Evolutionary conservation across 2,888 invertebrate genomes (phyloP).

Genomic region (Nymphalis urticae): DNA sequence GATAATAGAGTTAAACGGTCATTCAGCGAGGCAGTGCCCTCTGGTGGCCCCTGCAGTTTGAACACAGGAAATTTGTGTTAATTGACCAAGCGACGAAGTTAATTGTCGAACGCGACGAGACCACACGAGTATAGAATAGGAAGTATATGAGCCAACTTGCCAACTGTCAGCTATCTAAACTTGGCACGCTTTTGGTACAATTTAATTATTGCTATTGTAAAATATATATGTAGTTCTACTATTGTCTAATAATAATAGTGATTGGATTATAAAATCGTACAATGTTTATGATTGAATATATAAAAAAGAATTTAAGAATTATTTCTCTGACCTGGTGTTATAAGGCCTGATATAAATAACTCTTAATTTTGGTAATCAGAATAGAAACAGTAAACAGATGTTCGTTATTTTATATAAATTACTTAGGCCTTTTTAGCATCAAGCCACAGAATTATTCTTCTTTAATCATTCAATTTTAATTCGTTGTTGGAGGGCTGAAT

Average conservation of each 20-base stretch:
- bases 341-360: too few species aligned
- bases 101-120: slow-evolving; percentile 68
- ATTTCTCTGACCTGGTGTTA: too few species aligned
- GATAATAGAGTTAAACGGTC: slow-evolving; percentile 38
- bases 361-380: too few species aligned
- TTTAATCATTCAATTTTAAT: too few species aligned
- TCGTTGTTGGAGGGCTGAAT: too few species aligned
- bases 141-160: slow-evolving; percentile 40
- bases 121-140: slow-evolving; percentile 56
- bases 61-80: slow-evolving; percentile 79
- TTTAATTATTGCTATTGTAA: slow-evolving; percentile 4
- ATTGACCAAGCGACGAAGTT: slow-evolving; percentile 64
- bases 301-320: too few species aligned
- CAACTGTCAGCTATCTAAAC: slow-evolving; percentile 10
- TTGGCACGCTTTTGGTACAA: slow-evolving; percentile 7
- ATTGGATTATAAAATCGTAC: neutral
- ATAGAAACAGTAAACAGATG: too few species aligned
- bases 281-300: neutral
- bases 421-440: too few species aligned
- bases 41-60: slow-evolving; percentile 55
- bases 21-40: slow-evolving; percentile 56
- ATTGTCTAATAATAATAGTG: neutral
- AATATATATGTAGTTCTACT: neutral
- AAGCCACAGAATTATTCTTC: too few species aligned
- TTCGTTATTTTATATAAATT: too few species aligned